These are phyloP conservation scores for Corythornis madagascariensis DNA, from an alignment of 2,113 vertebrate species.

Conservation along the genomic window DNA sequence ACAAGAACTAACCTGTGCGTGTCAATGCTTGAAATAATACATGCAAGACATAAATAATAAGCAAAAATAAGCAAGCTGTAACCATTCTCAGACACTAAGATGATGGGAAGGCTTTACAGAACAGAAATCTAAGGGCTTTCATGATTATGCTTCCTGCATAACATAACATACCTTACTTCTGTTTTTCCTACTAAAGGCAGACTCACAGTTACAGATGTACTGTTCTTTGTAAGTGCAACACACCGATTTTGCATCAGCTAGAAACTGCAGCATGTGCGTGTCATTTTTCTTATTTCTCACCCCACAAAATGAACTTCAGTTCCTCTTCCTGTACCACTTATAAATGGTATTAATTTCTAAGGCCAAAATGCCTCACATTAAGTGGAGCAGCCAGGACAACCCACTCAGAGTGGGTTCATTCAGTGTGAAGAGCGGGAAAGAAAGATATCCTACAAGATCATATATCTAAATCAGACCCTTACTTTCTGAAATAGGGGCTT, in stretches of 20 bases:
- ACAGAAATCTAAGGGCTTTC: neutral
- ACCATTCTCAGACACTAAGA: neutral
- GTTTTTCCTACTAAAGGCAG: neutral
- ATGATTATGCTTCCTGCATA: neutral
- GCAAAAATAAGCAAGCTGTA: neutral
- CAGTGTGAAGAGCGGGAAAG: neutral
- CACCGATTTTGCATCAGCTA: neutral
- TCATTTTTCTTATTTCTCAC: neutral
- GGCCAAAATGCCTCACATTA: neutral
- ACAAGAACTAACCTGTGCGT: neutral
- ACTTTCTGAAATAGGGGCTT: neutral
- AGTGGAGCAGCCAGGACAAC: neutral
- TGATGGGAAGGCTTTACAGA: neutral
- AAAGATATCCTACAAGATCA: neutral
- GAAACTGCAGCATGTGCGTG: neutral
- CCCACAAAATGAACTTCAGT: neutral
- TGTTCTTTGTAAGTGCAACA: neutral
- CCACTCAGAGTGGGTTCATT: neutral
- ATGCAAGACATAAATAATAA: neutral
- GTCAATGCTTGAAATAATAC: neutral
- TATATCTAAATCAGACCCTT: neutral
- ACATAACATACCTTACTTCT: neutral
- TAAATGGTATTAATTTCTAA: neutral
- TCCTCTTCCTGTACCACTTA: neutral
- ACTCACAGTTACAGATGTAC: neutral